Evolutionary conservation across 2,113 vertebrate species (phyloP), one percentile per base, ranked within the genome.

Genomic region (Engystomops pustulosus): DNA sequence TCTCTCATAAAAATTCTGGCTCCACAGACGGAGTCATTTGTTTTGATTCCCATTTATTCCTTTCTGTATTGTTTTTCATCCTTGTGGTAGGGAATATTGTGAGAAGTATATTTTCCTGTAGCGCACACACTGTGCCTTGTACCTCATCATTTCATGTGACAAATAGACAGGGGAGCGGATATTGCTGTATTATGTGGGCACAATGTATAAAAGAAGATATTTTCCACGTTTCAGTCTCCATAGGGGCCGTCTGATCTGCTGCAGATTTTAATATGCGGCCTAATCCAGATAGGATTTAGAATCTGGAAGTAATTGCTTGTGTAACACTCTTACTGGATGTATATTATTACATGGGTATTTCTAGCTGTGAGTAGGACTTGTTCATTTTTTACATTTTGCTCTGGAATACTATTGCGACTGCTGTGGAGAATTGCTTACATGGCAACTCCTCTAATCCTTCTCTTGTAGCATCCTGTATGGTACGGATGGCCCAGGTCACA

Each of bases 61-160:
- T 3, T 6, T 47, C 30, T 20, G n/a, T 32, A 45, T 74, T 82
- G 60, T 32, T 23, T 41, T 38, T 30, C 7, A 23, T 32, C 67
- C 17, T 41, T 41, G 32, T 27, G 72, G 34, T 25, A 12, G 14
- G 18, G 68, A 23, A 44, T 34, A 72, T 60, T 67, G 58, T 49
- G 72, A 27, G 12, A 75, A 44, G 36, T 62, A 45, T 75, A 32
- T 65, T 38, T 75, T 75, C 55, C 41, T 62, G 15, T 34, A 4
- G 70, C 17, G 38, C 12, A 6, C 68, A 71, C 74, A 34, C 81
- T 65, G 81, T 23, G 81, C 55, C 55, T 75, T 47, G 34, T 47
- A 74, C 53, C 36, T 83, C 60, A 83, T 71, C 32, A 72, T 75
- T 62, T 49, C 41, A 41, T 75, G 41, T 62, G 53, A 83, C 32